phyloP scores from a whole-genome alignment of 2,113 vertebrate genomes.

The Carassius auratus region DNA sequence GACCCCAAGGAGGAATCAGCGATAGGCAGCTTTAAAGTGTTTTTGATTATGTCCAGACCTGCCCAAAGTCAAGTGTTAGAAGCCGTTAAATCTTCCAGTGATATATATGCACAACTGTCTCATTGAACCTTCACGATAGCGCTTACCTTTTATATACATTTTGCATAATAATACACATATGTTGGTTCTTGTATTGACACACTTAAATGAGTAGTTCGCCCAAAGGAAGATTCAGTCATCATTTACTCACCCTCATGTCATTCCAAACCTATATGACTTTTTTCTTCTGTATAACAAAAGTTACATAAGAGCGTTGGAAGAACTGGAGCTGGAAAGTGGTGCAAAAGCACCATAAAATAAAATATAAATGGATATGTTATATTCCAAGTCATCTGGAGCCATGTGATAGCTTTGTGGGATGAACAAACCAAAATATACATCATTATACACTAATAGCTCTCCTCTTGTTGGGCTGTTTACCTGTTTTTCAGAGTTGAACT shows the following conservation, averaged over 20 bases:
- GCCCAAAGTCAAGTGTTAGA: constrained; percentile 12
- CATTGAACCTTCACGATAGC: background rate
- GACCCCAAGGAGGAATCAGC: constrained; percentile 9
- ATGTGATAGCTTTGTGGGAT: too few species aligned
- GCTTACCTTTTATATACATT: constrained; percentile 19
- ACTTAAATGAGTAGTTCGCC: background rate
- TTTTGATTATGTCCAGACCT: constrained; percentile 29
- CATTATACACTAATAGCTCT: background rate
- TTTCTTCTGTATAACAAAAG: background rate
- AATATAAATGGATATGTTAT: background rate
- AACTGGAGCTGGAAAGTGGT: background rate
- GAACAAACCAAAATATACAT: too few species aligned
- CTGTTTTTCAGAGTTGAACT: background rate
- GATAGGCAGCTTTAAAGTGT: constrained; percentile 41
- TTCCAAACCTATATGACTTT: background rate
- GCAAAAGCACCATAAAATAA: background rate
- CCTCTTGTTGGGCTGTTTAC: background rate
- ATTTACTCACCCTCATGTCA: background rate
- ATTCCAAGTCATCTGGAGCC: background rate
- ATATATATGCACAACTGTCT: constrained; percentile 29
- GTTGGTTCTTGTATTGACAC: background rate
- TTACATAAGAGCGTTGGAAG: background rate
- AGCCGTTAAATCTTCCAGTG: constrained; percentile 5
- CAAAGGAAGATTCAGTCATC: background rate
- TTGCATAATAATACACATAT: constrained; percentile 11